These are phyloP conservation scores for Octopus sinensis DNA, from an alignment of 1,140 invertebrate species.

Conservation along the genomic window DNA sequence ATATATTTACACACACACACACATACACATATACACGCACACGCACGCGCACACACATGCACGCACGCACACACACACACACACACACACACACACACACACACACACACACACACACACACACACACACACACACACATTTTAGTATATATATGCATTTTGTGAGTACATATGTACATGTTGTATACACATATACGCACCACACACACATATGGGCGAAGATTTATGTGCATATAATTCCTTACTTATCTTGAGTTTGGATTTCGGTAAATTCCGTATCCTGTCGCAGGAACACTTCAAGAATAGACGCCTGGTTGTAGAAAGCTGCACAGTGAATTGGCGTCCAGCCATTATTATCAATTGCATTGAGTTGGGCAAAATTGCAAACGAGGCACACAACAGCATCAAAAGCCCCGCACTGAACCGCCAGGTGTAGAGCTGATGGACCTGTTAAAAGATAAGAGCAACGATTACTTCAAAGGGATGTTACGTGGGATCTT, in stretches of 20 bases:
- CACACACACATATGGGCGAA: neutral
- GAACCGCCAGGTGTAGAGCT: slow-evolving; percentile 52
- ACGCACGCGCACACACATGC: neutral
- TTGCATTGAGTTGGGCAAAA: slow-evolving; percentile 50
- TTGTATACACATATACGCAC: neutral
- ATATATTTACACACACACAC: neutral
- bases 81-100: neutral
- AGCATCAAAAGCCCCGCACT: slow-evolving; percentile 53
- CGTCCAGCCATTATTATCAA: slow-evolving; percentile 55
- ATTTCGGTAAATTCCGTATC: slow-evolving; percentile 50
- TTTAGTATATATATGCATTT: neutral
- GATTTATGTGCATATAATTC: neutral
- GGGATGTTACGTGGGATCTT: too few relatives aligned
- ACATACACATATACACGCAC: neutral
- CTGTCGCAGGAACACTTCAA: slow-evolving; percentile 50
- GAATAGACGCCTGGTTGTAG: slow-evolving; percentile 52
- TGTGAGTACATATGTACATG: neutral
- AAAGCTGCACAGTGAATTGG: slow-evolving; percentile 57
- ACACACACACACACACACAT: neutral
- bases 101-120: too few relatives aligned
- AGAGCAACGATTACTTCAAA: neutral
- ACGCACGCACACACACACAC: neutral
- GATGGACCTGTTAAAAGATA: slow-evolving; percentile 49
- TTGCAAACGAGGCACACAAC: slow-evolving; percentile 51
- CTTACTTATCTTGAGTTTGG: slow-evolving; percentile 52